Evolutionary conservation across 2,113 vertebrate species (phyloP).

Genomic region (Gobius niger): DNA sequence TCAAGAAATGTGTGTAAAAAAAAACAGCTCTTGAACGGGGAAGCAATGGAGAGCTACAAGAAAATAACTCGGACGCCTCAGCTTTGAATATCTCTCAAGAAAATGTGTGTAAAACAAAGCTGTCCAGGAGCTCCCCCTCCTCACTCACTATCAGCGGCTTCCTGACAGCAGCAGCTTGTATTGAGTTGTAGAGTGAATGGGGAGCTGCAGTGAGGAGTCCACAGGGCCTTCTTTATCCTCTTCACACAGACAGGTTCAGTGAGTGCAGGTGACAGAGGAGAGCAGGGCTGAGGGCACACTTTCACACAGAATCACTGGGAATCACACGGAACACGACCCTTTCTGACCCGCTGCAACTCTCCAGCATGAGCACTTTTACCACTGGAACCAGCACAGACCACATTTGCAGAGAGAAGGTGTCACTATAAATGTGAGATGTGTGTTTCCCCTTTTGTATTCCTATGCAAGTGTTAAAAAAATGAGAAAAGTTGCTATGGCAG

Average conservation of each 20-base stretch:
- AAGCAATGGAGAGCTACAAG: no score
- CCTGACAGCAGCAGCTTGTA: background rate
- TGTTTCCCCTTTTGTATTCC: no score
- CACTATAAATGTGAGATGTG: background rate
- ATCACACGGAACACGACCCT: background rate
- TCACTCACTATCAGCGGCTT: background rate
- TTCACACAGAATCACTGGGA: background rate
- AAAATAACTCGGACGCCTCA: no score
- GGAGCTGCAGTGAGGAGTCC: background rate
- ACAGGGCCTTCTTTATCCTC: slow-evolving; percentile 2
- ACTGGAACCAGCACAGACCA: background rate
- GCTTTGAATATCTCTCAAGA: background rate
- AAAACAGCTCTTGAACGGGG: no score
- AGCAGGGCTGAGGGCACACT: background rate
- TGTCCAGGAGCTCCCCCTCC: background rate
- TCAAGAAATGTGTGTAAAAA: background rate
- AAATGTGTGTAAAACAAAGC: background rate
- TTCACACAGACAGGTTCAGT: background rate
- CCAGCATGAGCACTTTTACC: background rate
- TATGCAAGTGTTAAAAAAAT: no score
- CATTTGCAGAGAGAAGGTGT: background rate
- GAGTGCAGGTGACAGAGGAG: slow-evolving; percentile 2
- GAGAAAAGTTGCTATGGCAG: no score
- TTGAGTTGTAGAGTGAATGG: slow-evolving; percentile 5
- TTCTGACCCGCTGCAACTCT: background rate